Percentiles rank a stretch among this genome's conserved stretches.
These are phyloP conservation scores for Ptychadena robeensis DNA, from an alignment of 2,797 vertebrate genomes.

Conservation along the genomic window DNA sequence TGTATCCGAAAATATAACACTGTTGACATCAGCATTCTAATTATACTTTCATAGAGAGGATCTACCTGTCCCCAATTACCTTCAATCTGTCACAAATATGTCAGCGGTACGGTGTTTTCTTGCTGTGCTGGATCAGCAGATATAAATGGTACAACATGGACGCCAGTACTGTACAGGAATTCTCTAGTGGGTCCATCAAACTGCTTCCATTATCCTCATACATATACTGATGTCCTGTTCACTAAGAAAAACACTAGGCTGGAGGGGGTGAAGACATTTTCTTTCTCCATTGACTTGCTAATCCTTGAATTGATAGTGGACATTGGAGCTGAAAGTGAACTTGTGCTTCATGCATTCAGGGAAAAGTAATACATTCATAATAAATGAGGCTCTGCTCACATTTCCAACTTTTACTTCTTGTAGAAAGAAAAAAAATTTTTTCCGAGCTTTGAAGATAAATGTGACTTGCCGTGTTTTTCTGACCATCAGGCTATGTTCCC, in stretches of 20 bases:
- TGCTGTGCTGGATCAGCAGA: constrained; percentile 38
- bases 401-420: no score
- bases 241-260: not conserved
- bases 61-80: constrained; percentile 27
- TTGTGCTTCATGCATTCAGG: no score
- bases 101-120: constrained; percentile 7
- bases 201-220: constrained; percentile 28
- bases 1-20: not conserved
- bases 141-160: constrained; percentile 10
- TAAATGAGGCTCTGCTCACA: no score
- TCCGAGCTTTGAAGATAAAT: no score
- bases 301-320: not conserved
- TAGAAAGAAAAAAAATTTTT: no score
- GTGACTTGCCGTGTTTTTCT: no score
- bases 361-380: no score
- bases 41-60: constrained; percentile 1
- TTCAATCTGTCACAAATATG: constrained; percentile 10
- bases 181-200: constrained; percentile 1
- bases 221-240: not conserved
- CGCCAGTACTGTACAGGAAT: not conserved
- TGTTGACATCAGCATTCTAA: not conserved
- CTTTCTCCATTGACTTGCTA: not conserved
- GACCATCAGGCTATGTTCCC: no score
- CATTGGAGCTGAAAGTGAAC: no score
- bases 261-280: not conserved